Evolutionary conservation across 1,140 invertebrate genomes (phyloP).

Genomic region (Chrysomallon squamiferum): DNA sequence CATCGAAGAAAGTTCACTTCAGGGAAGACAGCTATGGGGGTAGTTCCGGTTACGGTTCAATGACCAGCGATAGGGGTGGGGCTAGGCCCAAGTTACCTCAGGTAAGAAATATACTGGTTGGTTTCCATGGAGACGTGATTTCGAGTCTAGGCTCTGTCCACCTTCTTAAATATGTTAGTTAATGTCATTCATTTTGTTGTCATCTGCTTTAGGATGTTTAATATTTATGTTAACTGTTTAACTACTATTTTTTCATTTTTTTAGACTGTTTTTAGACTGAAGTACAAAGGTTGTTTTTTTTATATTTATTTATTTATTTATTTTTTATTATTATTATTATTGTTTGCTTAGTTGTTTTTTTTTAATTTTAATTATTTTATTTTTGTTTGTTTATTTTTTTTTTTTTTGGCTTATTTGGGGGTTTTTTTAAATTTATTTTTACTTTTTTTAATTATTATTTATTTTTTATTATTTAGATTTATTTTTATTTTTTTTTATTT

Average conservation of each 20-base stretch:
- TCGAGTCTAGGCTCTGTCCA: background rate
- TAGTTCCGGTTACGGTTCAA: slow-evolving; percentile 52
- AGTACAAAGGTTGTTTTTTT: background rate
- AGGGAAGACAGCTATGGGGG: slow-evolving; percentile 45
- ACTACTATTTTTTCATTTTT: background rate
- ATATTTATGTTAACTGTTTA: background rate
- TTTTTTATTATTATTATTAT: too few species aligned
- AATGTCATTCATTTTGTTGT: background rate
- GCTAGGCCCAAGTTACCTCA: slow-evolving; percentile 36
- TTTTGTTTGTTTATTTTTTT: too few species aligned
- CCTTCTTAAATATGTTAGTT: background rate
- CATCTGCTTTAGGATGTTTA: background rate
- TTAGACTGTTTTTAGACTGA: background rate
- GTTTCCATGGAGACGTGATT: background rate
- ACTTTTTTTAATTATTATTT: too few species aligned
- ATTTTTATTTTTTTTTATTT: too few species aligned
- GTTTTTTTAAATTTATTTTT: too few species aligned
- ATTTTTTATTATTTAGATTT: too few species aligned
- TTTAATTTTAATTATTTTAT: too few species aligned
- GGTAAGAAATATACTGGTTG: background rate
- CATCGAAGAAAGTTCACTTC: slow-evolving; percentile 30
- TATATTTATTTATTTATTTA: too few species aligned
- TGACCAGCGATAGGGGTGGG: slow-evolving; percentile 34
- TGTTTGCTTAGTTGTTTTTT: too few species aligned
- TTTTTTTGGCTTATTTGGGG: too few species aligned